These are phyloP conservation scores for Drosophila neonasuta DNA, from an alignment of 2,888 invertebrate species.

Conservation along the genomic window DNA sequence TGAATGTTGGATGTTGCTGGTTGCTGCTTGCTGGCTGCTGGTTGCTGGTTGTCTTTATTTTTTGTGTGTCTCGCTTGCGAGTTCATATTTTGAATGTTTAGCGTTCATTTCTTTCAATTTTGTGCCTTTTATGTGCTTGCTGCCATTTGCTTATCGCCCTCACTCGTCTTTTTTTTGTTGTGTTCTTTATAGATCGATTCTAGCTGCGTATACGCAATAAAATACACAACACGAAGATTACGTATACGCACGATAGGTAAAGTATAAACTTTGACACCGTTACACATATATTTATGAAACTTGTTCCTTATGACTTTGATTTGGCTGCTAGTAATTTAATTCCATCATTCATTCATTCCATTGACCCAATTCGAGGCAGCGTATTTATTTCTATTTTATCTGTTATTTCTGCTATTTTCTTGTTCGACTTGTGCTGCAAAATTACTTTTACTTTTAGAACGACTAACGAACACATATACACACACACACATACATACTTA, in stretches of 20 bases:
- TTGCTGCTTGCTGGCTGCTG: constrained; percentile 5
- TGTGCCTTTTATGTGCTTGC: constrained; percentile 43
- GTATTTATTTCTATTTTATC: constrained; percentile 1
- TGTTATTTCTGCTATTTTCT: constrained; percentile 14
- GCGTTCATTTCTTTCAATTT: constrained; percentile 54
- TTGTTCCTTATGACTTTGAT: neutral
- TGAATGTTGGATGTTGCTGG: constrained; percentile 20
- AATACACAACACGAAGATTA: neutral
- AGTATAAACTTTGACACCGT: constrained; percentile 10
- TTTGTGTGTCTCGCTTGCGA: constrained; percentile 6
- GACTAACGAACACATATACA: constrained; percentile 9
- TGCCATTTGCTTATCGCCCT: constrained; percentile 43
- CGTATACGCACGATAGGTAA: neutral
- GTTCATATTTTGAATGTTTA: constrained; percentile 55
- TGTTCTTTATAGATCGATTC: constrained; percentile 7
- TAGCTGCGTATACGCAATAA: constrained; percentile 36
- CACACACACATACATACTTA: neutral
- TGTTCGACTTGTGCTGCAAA: constrained; percentile 19
- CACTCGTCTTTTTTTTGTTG: constrained; percentile 4
- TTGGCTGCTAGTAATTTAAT: constrained; percentile 35
- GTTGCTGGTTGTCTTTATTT: constrained; percentile 1
- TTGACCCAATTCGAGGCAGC: constrained; percentile 55
- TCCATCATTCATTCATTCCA: constrained; percentile 57
- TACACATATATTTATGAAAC: constrained; percentile 12
- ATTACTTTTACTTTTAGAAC: constrained; percentile 53